Percentiles rank a stretch among this genome's conserved stretches.
phyloP scores from a whole-genome alignment of 2,888 invertebrate genomes.

The Pandemis cinnamomeana region DNA sequence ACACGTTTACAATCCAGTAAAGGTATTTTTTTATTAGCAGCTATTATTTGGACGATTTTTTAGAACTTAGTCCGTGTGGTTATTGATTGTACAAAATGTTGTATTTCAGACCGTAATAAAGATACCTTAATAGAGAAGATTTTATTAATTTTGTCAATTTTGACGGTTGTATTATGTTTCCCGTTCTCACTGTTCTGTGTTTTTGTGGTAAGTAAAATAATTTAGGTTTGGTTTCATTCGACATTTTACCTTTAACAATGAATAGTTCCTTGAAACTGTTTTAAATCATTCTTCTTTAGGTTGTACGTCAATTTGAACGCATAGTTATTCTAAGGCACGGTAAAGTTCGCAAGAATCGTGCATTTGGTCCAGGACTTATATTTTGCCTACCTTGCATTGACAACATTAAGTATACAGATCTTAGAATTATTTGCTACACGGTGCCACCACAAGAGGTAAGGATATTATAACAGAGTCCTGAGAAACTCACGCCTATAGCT shows the following conservation, averaged over 20 bases:
- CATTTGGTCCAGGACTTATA: constrained; percentile 92
- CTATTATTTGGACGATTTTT: not conserved
- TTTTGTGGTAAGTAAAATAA: constrained; percentile 56
- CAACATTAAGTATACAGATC: constrained; percentile 92
- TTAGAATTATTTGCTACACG: constrained; percentile 94
- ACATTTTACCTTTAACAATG: not conserved
- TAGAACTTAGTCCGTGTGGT: not conserved
- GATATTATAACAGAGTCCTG: not conserved
- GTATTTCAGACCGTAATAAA: constrained; percentile 51
- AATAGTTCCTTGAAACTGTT: not conserved
- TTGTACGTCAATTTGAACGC: constrained; percentile 92
- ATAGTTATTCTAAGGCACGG: constrained; percentile 93
- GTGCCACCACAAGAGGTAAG: constrained; percentile 96
- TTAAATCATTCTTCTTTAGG: constrained; percentile 67
- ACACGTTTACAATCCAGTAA: not conserved
- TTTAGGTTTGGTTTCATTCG: not conserved
- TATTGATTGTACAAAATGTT: not conserved
- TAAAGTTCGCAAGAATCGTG: constrained; percentile 86
- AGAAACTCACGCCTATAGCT: not conserved
- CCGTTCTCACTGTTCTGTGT: constrained; percentile 60
- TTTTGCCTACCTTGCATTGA: constrained; percentile 96
- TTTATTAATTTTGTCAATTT: constrained; percentile 54
- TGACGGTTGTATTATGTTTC: constrained; percentile 55
- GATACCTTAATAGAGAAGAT: constrained; percentile 52
- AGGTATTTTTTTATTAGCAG: not conserved